Evolutionary conservation across 2,797 vertebrate genomes (phyloP), one percentile per base, ranked within the genome.

Genomic region (Periophthalmus magnuspinnatus): DNA sequence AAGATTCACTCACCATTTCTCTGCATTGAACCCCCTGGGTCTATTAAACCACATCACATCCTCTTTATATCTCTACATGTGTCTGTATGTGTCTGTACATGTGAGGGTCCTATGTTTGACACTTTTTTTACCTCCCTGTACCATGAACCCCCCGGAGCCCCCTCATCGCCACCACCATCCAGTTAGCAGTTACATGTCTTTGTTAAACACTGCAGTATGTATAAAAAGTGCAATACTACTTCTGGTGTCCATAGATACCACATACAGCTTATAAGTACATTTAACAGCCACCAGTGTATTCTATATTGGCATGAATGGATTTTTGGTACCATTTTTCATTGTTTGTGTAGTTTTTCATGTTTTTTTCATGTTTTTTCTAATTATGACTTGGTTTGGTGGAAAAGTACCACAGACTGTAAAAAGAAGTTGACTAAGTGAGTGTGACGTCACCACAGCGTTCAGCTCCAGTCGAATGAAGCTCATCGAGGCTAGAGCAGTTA

Each of bases 1-100:
- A 82, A 87, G 89, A 88, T 90, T 90, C 86, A 90, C 88, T 86
- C 86, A 89, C 90, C 88, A 90, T 93, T 94, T 93, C 90, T 91
- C 89, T 84, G 87, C 89, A 84, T 80, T 81, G 84, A 82, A 88
- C 82, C 59, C 83, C 82, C 81, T 58, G 68, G 78, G 86, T 78
- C 28, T 73, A 81, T 71, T 77, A 79, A 79, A 84, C 79, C 67
- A 85, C 65, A 81, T 86, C 89, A 84, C 77, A 59, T 54, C 76
- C 74, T 67, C 58, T 61, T 21, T 0, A 22, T 22, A 19, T 10
- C 21, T 8, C 16, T 22, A 19, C 9, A 68, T 73, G 60, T 75
- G 69, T 78, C 61, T 73, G n/a, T n/a, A n/a, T n/a, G n/a, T n/a
- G n/a, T n/a, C 41, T 19, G 34, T 11, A 14, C 70, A 69, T 68